Conservation (phyloP, 1,140 invertebrate genomes). For the Atta texana region DNA sequence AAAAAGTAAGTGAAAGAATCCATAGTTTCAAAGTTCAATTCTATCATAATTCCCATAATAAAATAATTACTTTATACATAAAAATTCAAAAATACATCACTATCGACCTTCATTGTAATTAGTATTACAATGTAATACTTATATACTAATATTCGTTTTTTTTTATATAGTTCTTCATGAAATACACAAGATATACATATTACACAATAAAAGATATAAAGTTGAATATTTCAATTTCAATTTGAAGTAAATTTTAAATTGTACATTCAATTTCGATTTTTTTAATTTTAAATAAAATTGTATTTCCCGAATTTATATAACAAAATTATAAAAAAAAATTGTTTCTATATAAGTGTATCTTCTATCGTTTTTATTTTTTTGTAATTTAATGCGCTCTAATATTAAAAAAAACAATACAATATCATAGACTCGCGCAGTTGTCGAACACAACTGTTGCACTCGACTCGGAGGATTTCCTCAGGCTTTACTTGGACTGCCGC, state of each 20-base stretch:
- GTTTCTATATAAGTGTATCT: too few relatives aligned
- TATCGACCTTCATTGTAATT: not conserved
- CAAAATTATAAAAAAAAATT: too few relatives aligned
- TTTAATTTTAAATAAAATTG: too few relatives aligned
- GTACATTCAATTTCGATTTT: too few relatives aligned
- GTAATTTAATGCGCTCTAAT: not conserved
- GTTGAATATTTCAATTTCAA: not conserved
- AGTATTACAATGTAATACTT: not conserved
- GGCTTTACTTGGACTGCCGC: too few relatives aligned
- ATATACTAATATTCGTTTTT: not conserved
- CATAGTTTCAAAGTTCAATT: too few relatives aligned
- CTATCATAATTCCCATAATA: not conserved
- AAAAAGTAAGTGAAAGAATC: too few relatives aligned
- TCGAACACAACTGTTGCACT: not conserved
- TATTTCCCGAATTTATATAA: too few relatives aligned
- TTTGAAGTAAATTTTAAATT: not conserved
- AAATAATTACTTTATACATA: too few relatives aligned
- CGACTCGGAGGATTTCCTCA: not conserved
- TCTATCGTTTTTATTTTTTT: too few relatives aligned
- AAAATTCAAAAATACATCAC: not conserved
- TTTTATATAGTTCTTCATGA: not conserved
- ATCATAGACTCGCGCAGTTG: too few relatives aligned
- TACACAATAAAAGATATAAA: not conserved
- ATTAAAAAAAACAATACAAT: not conserved
- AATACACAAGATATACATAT: not conserved